Base-by-base conservation (phyloP, 2,797 vertebrate genomes). In the Argyrosomus regius region DNA sequence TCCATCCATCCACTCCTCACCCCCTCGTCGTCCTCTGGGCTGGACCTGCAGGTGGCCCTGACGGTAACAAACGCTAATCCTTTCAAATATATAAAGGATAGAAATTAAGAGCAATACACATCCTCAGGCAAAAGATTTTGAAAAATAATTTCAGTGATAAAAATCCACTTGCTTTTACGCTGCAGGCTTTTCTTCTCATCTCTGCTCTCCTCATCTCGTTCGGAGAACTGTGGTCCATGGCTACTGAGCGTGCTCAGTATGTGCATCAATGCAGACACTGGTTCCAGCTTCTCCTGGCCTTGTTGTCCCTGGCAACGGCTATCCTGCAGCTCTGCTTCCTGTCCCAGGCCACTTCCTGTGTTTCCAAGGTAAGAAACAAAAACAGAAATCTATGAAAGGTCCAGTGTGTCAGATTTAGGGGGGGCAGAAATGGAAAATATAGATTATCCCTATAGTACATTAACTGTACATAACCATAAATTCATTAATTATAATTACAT, bases 121-220 rank as follows among this genome's bases (percentile, higher is more conserved):
- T 39, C 22, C 8, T 17, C 11, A 20, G 22, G 28, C 0, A 16
- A 50, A 18, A 6, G 9, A 61, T 63, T 74, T 2, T 63, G 58
- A 1, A 28, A 59, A 20, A n/a, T n/a, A 0, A 66, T 45, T 28
- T 12, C 5, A n/a, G 3, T 54, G 7, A 22, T 26, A 0, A 56
- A 39, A 63, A 66, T 45, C 0, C 20, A 4, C 1, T 41, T 8
- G 6, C 6, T 80, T 46, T 46, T 11, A 13, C 24, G 6, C 28
- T 18, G 1, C 87, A 97, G 96, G 88, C 92, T 60, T 67, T 95
- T 20, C 90, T 97, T 28, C 82, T 96, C 57, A 20, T 94, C 65
- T 93, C 93, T 14, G 91, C 90, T 50, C 63, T 96, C 50, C 80
- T 92, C 52, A 88, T 95, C 64, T 64, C 94, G 75, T 73, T 77